phyloP scores from a whole-genome alignment of 2,888 invertebrate species.

The Hipparchia semele region DNA sequence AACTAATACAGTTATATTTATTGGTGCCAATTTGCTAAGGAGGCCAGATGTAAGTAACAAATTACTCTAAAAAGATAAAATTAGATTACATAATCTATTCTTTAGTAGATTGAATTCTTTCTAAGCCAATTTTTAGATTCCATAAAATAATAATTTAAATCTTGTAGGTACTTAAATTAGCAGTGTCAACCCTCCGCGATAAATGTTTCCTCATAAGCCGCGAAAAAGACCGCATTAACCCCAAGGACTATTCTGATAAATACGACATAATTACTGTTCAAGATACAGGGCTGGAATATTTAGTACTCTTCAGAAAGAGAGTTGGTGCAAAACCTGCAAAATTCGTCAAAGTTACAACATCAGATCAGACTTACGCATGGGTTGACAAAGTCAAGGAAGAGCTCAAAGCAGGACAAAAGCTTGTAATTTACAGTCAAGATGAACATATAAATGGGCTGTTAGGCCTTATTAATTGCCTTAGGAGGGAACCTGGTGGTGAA shows the following conservation, averaged over 20 bases:
- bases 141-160: background rate
- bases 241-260: slow-evolving; percentile 64
- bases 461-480: slow-evolving; percentile 94
- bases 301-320: slow-evolving; percentile 80
- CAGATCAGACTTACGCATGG: slow-evolving; percentile 77
- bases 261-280: slow-evolving; percentile 78
- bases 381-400: slow-evolving; percentile 76
- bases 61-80: background rate
- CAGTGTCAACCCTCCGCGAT: slow-evolving; percentile 76
- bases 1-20: slow-evolving; percentile 74
- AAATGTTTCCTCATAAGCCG: slow-evolving; percentile 85
- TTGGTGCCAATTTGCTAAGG: slow-evolving; percentile 79
- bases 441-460: slow-evolving; percentile 90
- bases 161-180: slow-evolving; percentile 70
- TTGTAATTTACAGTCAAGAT: slow-evolving; percentile 86
- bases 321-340: slow-evolving; percentile 71
- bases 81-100: background rate
- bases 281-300: slow-evolving; percentile 75
- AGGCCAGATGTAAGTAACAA: slow-evolving; percentile 71
- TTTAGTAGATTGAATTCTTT: background rate
- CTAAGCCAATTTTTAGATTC: background rate
- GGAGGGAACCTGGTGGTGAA: slow-evolving; percentile 90
- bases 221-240: slow-evolving; percentile 78
- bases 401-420: slow-evolving; percentile 69
- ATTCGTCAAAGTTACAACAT: slow-evolving; percentile 70